Conservation (phyloP, 2,797 vertebrate species). For the Odontamblyopus rebecca region DNA sequence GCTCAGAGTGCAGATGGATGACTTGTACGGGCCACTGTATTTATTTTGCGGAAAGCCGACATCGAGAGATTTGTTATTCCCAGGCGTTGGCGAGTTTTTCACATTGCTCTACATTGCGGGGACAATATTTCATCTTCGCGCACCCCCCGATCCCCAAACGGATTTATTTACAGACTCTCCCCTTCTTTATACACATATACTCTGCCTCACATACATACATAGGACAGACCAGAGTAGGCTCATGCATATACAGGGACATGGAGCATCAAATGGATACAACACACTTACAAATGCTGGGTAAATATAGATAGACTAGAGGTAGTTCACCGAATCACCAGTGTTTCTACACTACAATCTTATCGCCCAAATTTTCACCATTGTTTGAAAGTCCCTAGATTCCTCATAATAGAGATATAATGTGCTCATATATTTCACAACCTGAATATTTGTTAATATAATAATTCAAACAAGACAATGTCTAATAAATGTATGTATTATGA, state of each 20-base stretch:
- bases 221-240: slow-evolving; percentile 28
- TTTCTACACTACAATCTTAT: slow-evolving; percentile 18
- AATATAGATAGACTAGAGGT: slow-evolving; percentile 14
- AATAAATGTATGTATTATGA: neutral
- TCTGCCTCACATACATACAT: slow-evolving; percentile 50
- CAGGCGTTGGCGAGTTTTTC: slow-evolving; percentile 80
- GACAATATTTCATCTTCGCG: slow-evolving; percentile 78
- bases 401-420: slow-evolving; percentile 43
- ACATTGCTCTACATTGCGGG: slow-evolving; percentile 82
- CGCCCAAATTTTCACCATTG: slow-evolving; percentile 38
- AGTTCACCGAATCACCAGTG: slow-evolving; percentile 12
- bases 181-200: slow-evolving; percentile 61
- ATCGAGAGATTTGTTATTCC: slow-evolving; percentile 84
- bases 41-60: slow-evolving; percentile 79
- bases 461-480: slow-evolving; percentile 19
- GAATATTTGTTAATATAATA: slow-evolving; percentile 15
- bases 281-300: slow-evolving; percentile 30
- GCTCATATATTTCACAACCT: slow-evolving; percentile 39
- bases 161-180: slow-evolving; percentile 80
- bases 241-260: slow-evolving; percentile 41
- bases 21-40: slow-evolving; percentile 77
- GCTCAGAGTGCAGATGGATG: slow-evolving; percentile 82
- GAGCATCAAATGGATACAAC: slow-evolving; percentile 46
- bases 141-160: slow-evolving; percentile 81
- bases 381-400: slow-evolving; percentile 26